phyloP scores from a whole-genome alignment of 2,888 invertebrate genomes.

The Onchidella celtica region DNA sequence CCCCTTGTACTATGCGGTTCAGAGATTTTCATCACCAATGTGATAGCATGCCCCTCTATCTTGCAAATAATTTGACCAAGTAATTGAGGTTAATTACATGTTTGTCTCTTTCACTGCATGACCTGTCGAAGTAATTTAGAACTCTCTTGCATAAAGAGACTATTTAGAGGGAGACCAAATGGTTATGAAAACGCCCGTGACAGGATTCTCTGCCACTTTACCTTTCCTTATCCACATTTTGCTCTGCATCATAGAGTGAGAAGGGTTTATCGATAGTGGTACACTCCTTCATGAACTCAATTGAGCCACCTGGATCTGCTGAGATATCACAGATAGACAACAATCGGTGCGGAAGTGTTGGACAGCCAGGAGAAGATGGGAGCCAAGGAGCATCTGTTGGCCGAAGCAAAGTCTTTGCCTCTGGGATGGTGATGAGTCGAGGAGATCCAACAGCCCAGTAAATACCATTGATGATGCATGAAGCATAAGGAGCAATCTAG shows the following conservation, averaged over 20 bases:
- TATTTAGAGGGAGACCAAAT: no score
- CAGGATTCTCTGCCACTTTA: no score
- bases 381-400: constrained; percentile 94
- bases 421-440: constrained; percentile 96
- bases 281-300: constrained; percentile 99
- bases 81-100: no score
- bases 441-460: constrained; percentile 99
- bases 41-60: no score
- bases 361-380: constrained; percentile 84
- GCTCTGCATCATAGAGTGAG: constrained; percentile 98
- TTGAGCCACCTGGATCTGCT: constrained; percentile 98
- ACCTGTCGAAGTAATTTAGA: no score
- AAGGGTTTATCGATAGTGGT: constrained; percentile 99
- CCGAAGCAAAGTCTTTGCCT: constrained; percentile 95
- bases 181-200: no score
- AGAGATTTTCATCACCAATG: no score
- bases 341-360: constrained; percentile 83
- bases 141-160: no score
- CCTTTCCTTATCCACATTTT: constrained; percentile 97
- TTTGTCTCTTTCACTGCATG: no score
- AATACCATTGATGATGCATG: constrained; percentile 97
- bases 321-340: constrained; percentile 97
- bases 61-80: no score
- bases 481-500: constrained; percentile 98
- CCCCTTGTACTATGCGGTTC: no score